Evolutionary conservation across 2,888 invertebrate genomes (phyloP).

Genomic region (Brenthis hecate): DNA sequence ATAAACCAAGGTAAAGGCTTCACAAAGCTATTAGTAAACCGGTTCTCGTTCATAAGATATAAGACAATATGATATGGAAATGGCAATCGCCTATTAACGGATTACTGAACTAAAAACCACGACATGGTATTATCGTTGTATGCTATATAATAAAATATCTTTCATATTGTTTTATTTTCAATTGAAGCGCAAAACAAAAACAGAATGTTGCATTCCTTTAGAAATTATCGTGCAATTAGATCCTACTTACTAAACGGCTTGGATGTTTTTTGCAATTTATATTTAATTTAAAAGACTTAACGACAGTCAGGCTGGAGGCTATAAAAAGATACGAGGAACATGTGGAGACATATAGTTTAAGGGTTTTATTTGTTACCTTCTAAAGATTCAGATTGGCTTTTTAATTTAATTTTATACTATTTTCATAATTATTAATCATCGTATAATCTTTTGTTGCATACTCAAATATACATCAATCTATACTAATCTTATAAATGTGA

Average conservation of each 20-base stretch:
- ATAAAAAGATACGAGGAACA: conserved; percentile 20
- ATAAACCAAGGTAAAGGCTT: not conserved
- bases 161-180: conserved; percentile 24
- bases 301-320: conserved; percentile 18
- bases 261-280: conserved; percentile 19
- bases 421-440: no score
- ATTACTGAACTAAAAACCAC: conserved; percentile 16
- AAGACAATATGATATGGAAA: conserved; percentile 19
- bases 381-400: not conserved
- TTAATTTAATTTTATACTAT: no score
- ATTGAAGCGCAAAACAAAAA: conserved; percentile 19
- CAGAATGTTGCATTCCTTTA: conserved; percentile 12
- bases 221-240: conserved; percentile 29
- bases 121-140: conserved; percentile 15
- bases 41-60: conserved; percentile 13
- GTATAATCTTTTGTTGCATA: no score
- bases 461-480: no score
- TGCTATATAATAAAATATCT: not conserved
- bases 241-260: conserved; percentile 25
- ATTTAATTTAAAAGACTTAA: conserved; percentile 16
- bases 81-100: conserved; percentile 16
- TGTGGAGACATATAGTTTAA: conserved; percentile 7
- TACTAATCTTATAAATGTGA: no score
- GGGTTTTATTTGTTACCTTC: conserved; percentile 17
- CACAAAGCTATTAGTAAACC: conserved; percentile 3